These are phyloP conservation scores for Xenops minutus DNA, from an alignment of 2,797 vertebrate genomes.

Conservation along the genomic window DNA sequence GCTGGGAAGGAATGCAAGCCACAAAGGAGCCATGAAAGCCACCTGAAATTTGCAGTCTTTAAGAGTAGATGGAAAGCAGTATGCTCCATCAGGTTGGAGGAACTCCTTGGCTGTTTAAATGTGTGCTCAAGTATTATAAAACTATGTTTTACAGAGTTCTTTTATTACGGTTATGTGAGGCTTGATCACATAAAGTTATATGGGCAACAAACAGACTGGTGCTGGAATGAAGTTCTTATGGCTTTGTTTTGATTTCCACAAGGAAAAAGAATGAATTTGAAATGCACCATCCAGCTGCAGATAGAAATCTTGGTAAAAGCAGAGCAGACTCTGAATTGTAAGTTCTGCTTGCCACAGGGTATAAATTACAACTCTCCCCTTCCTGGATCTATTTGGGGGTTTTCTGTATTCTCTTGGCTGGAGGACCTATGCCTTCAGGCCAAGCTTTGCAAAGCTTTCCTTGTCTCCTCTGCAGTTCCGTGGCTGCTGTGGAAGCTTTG, in stretches of 20 bases:
- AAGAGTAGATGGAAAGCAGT: neutral
- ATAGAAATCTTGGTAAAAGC: conserved; percentile 28
- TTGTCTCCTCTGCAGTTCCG: neutral
- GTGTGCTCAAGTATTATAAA: conserved; percentile 37
- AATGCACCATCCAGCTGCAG: conserved; percentile 27
- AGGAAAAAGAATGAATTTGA: conserved; percentile 35
- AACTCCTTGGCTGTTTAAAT: neutral
- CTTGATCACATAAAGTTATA: conserved; percentile 32
- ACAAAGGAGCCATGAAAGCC: neutral
- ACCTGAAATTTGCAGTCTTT: neutral
- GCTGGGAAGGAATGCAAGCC: neutral
- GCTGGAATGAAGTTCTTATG: conserved; percentile 45
- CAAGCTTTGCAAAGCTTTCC: neutral
- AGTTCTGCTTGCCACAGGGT: neutral
- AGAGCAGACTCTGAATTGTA: conserved; percentile 4
- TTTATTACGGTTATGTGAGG: conserved; percentile 37
- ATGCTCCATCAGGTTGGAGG: neutral
- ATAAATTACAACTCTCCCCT: neutral
- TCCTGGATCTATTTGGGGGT: neutral
- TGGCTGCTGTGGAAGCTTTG: neutral
- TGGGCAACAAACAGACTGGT: conserved; percentile 23
- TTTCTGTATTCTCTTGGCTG: neutral
- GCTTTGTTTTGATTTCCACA: conserved; percentile 47
- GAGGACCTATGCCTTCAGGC: neutral
- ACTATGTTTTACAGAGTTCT: conserved; percentile 38